Evolutionary conservation across 2,797 vertebrate species (phyloP).

Genomic region (Sebastes alutus): DNA sequence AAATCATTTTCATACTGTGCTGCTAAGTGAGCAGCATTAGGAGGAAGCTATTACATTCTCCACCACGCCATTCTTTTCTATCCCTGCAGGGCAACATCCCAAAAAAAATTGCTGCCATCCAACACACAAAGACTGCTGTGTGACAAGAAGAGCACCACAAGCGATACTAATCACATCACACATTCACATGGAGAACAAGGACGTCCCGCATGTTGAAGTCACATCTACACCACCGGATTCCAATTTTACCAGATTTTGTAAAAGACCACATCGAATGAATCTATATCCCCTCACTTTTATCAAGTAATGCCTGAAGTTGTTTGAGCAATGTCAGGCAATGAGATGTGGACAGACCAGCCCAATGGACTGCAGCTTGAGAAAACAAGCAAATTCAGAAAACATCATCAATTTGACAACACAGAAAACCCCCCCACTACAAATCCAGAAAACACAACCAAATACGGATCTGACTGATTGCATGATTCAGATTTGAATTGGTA

Average conservation of each 20-base stretch:
- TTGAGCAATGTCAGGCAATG: not conserved
- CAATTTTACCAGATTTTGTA: not conserved
- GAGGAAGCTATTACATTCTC: constrained; percentile 19
- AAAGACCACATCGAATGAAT: not conserved
- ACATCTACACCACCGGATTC: too few relatives aligned
- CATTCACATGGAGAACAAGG: constrained; percentile 4
- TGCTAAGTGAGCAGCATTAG: constrained; percentile 23
- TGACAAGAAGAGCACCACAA: constrained; percentile 28
- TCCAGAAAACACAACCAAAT: not conserved
- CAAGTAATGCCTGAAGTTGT: not conserved
- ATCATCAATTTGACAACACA: not conserved
- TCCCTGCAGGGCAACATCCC: constrained; percentile 11
- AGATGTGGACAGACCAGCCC: not conserved
- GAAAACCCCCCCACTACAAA: not conserved
- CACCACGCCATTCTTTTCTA: not conserved
- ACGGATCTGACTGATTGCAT: not conserved
- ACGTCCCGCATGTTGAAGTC: not conserved
- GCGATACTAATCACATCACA: constrained; percentile 23
- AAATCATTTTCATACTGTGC: constrained; percentile 10
- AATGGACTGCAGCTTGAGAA: not conserved
- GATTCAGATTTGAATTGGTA: not conserved
- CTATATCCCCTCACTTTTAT: not conserved
- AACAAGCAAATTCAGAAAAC: not conserved
- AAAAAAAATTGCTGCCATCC: not conserved
- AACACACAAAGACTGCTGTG: constrained; percentile 6